Percentiles rank a stretch among this genome's conserved stretches.
These are phyloP conservation scores for Narcine bancroftii DNA, from an alignment of 2,113 vertebrate species.

Conservation along the genomic window DNA sequence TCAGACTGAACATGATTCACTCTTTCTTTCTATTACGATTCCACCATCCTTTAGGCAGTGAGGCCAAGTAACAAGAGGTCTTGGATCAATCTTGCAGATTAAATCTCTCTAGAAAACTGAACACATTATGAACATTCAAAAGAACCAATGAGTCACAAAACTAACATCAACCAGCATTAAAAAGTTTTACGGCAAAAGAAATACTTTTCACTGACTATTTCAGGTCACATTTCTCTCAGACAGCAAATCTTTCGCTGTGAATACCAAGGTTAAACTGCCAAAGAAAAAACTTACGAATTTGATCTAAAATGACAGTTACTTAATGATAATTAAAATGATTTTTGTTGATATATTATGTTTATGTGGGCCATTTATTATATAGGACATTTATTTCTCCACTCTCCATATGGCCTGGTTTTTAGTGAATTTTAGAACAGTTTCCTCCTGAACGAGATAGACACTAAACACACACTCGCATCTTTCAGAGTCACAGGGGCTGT, in stretches of 20 bases:
- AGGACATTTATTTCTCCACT: background rate
- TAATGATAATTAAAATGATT: conserved; percentile 10
- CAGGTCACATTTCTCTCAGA: background rate
- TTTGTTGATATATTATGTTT: background rate
- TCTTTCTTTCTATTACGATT: no score
- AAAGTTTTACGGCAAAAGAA: background rate
- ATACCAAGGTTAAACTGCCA: background rate
- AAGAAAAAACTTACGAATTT: background rate
- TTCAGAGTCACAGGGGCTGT: no score
- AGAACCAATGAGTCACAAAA: background rate
- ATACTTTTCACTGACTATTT: background rate
- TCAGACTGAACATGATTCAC: no score
- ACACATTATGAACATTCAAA: background rate
- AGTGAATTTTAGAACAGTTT: no score
- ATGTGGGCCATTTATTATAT: background rate
- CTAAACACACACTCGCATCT: no score
- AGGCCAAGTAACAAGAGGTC: background rate
- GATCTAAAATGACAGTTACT: background rate
- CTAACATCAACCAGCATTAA: background rate
- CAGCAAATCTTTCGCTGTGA: background rate
- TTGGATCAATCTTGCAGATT: background rate
- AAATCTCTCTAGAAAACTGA: background rate
- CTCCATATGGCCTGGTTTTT: background rate
- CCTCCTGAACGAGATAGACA: no score
- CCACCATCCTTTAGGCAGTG: no score